Conservation (phyloP, 2,888 invertebrate species). For the Polietes domitor region DNA sequence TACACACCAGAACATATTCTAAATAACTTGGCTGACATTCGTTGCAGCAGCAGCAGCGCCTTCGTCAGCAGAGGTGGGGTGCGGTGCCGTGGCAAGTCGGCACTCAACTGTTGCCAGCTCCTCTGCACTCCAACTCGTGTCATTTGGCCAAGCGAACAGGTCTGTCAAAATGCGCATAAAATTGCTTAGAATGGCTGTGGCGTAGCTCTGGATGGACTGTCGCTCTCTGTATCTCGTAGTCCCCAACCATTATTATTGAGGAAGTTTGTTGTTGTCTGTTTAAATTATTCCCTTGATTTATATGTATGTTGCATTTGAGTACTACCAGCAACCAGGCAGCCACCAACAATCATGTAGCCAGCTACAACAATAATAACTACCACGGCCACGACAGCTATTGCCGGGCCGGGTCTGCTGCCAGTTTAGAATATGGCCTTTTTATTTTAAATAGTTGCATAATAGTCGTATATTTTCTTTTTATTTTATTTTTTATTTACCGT, state of each 20-base stretch:
- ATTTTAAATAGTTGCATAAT: conserved; percentile 63
- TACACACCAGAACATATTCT: conserved; percentile 67
- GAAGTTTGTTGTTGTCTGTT: conserved; percentile 59
- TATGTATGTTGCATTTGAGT: conserved; percentile 24
- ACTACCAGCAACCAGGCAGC: neutral
- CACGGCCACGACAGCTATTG: neutral
- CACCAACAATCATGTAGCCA: neutral
- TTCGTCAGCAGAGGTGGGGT: conserved; percentile 1
- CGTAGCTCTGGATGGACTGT: neutral
- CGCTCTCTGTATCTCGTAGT: conserved; percentile 23
- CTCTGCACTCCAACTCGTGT: conserved; percentile 43
- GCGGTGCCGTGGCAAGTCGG: neutral
- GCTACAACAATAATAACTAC: neutral
- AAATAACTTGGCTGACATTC: conserved; percentile 52
- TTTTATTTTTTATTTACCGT: conserved; percentile 46
- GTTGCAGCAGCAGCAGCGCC: conserved; percentile 12
- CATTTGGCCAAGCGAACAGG: conserved; percentile 61
- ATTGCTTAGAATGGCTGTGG: conserved; percentile 59
- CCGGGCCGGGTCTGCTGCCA: neutral
- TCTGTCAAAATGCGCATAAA: conserved; percentile 68
- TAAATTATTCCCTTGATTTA: conserved; percentile 65
- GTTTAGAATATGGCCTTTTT: conserved; percentile 49
- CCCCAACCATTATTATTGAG: conserved; percentile 49
- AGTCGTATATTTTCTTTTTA: conserved; percentile 49
- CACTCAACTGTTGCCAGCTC: conserved; percentile 22